Base-by-base conservation (phyloP, 2,888 invertebrate genomes). In the Diogma glabrata region DNA sequence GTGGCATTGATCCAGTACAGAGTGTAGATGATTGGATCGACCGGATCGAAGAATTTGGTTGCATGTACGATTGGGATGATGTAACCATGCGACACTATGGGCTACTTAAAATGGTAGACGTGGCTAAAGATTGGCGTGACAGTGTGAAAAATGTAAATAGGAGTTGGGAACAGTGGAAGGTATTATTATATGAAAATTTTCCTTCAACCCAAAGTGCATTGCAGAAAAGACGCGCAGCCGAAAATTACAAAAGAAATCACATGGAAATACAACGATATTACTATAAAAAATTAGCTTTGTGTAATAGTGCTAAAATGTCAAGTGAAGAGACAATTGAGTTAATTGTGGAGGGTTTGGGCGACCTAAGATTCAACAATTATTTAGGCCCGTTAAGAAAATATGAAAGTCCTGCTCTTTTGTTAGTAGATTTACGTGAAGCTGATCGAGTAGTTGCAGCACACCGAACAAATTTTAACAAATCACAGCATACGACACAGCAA, bases 51-150 rank as follows among this genome's bases (percentile, higher is more conserved):
- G 16, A 38, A 12, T 33, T 33, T 33, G 33, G 33, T 6, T 6
- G n/a, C 6, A 33, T 33, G 33, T 33, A 33, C 33, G 38, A 38
- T 17, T 38, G 38, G 38, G 38, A 38, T 38, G 38, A 38, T 10
- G 10, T 16, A 16, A 38, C 38, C 16, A 14, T 38, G 10, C 38
- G 38, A 16, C 38, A 38, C 16, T 38, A 38, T 38, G 38, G 6
- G 9, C 9, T 38, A 19, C 19, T 38, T 3, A 38, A 38, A 16
- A 38, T 38, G 16, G 9, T 4, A 7, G 38, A 38, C 4, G 38
- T 38, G 38, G 38, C 38, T 16, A 38, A 16, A 38, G 38, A 38
- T 17, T 38, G 16, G 38, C 38, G 38, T 8, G 38, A 38, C 5
- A 38, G 38, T 10, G 16, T 38, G 4, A 38, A 16, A 4, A 38